These are phyloP conservation scores for Megalopta genalis DNA, from an alignment of 1,140 invertebrate species.

Conservation along the genomic window DNA sequence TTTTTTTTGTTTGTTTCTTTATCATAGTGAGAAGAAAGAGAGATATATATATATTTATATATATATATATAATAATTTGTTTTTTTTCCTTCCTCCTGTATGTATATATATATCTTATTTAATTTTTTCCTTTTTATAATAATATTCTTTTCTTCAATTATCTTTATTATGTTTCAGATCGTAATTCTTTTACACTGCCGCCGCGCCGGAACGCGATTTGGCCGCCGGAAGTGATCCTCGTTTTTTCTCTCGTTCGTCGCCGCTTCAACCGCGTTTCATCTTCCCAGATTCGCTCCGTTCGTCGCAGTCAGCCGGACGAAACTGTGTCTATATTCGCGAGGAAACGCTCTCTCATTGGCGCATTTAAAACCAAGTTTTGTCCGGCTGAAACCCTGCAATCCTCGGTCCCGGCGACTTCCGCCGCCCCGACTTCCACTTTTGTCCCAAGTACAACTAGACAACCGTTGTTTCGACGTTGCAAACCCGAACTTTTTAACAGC, in stretches of 20 bases:
- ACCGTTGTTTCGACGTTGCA: no score
- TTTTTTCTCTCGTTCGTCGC: neutral
- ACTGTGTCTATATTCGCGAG: no score
- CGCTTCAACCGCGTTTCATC: neutral
- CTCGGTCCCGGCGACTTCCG: neutral
- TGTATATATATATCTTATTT: constrained; percentile 65
- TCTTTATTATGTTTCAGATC: constrained; percentile 77
- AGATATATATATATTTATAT: constrained; percentile 70
- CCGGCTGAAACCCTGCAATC: neutral
- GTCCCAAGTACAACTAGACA: no score
- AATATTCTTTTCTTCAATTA: constrained; percentile 69
- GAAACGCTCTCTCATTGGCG: no score
- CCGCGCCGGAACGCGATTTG: constrained; percentile 36
- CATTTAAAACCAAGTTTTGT: no score
- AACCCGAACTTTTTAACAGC: no score
- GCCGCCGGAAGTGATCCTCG: constrained; percentile 61
- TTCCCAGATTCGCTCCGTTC: no score
- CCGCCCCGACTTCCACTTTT: neutral
- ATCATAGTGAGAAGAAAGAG: constrained; percentile 76
- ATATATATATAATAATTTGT: constrained; percentile 18
- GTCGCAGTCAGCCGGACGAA: no score
- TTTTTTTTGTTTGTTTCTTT: constrained; percentile 49
- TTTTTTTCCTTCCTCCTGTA: constrained; percentile 8
- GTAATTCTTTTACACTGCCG: constrained; percentile 63
- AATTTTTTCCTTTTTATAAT: constrained; percentile 64